phyloP scores from a whole-genome alignment of 2,888 invertebrate genomes.

The Chrysodeixis includens region DNA sequence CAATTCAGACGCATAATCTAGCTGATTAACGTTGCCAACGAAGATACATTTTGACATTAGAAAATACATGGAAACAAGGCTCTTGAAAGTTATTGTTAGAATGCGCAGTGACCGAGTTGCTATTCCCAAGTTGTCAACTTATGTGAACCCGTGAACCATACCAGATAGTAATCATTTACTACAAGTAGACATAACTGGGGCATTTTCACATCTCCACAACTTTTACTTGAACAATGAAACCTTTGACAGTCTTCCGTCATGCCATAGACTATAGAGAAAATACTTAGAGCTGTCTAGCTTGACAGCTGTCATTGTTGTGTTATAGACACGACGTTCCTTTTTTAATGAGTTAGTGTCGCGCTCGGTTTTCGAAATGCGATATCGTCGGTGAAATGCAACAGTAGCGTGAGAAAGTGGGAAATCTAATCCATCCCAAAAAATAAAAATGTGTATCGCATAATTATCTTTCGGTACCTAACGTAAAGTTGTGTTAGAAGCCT shows the following conservation, averaged over 20 bases:
- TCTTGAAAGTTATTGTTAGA: conserved; percentile 69
- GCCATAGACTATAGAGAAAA: conserved; percentile 39
- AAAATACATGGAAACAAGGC: conserved; percentile 73
- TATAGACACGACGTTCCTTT: conserved; percentile 5
- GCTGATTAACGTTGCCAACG: conserved; percentile 31
- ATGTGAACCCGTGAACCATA: conserved; percentile 76
- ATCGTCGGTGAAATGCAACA: background rate
- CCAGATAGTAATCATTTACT: conserved; percentile 40
- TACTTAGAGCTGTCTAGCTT: conserved; percentile 28
- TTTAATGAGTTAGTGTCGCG: background rate
- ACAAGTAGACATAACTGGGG: conserved; percentile 48
- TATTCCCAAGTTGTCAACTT: conserved; percentile 58
- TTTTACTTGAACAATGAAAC: conserved; percentile 59
- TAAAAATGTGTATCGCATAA: too few species aligned
- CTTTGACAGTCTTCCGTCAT: conserved; percentile 32
- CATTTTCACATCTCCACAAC: conserved; percentile 66
- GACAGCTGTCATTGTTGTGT: conserved; percentile 25
- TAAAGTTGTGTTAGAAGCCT: too few species aligned
- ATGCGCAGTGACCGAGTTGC: conserved; percentile 57
- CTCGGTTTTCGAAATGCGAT: background rate
- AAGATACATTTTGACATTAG: conserved; percentile 64
- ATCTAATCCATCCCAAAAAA: background rate
- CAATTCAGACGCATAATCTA: background rate
- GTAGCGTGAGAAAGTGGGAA: background rate
- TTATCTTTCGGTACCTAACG: too few species aligned